These are phyloP conservation scores for Phalera bucephala DNA, from an alignment of 2,888 invertebrate genomes.

Conservation along the genomic window DNA sequence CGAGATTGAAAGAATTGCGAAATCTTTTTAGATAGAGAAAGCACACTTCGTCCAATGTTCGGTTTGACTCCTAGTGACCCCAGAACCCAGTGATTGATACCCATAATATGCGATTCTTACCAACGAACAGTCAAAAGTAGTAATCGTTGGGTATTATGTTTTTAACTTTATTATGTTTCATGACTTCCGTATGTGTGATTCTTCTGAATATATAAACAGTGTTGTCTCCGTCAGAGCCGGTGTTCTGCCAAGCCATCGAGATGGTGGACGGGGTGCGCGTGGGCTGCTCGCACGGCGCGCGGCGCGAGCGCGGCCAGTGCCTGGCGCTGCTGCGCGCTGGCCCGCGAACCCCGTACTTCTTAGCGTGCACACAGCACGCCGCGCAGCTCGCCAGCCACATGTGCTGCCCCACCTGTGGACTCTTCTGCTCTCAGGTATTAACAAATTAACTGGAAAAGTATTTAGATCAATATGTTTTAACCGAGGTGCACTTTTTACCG, in stretches of 20 bases:
- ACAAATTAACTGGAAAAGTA: neutral
- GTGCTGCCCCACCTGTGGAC: slow-evolving; percentile 94
- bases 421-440: slow-evolving; percentile 93
- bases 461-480: neutral
- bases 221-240: slow-evolving; percentile 67
- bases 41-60: too few relatives aligned
- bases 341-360: slow-evolving; percentile 89
- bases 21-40: too few relatives aligned
- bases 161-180: too few relatives aligned
- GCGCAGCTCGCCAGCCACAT: slow-evolving; percentile 90
- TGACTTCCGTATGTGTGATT: too few relatives aligned
- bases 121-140: too few relatives aligned
- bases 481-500: neutral
- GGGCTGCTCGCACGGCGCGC: slow-evolving; percentile 89
- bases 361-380: slow-evolving; percentile 90
- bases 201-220: too few relatives aligned
- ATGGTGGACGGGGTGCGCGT: slow-evolving; percentile 88
- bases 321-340: slow-evolving; percentile 87
- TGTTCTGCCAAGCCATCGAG: slow-evolving; percentile 90
- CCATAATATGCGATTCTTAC: too few relatives aligned
- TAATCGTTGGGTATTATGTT: too few relatives aligned
- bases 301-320: slow-evolving; percentile 20
- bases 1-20: too few relatives aligned
- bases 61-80: too few relatives aligned
- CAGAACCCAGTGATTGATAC: too few relatives aligned